Evolutionary conservation across 2,797 vertebrate species (phyloP).

Genomic region (Rachycentron canadum): DNA sequence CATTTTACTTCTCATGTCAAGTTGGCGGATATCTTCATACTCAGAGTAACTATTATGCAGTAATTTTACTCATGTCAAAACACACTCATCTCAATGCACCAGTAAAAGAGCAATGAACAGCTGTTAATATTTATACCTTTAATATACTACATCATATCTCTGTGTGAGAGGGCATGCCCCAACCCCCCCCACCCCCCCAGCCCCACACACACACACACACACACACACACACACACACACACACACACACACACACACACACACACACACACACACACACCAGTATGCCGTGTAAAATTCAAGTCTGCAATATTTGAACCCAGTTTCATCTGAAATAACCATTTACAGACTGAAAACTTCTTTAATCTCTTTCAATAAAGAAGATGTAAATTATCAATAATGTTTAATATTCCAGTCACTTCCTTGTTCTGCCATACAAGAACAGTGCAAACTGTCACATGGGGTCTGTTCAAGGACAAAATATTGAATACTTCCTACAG

Average conservation of each 20-base stretch:
- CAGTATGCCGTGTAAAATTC: conserved; percentile 5
- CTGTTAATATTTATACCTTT: conserved; percentile 74
- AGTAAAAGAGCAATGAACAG: conserved; percentile 63
- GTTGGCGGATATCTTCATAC: conserved; percentile 42
- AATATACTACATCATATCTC: conserved; percentile 59
- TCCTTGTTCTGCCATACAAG: conserved; percentile 63
- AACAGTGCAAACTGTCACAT: conserved; percentile 62
- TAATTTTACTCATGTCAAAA: conserved; percentile 66
- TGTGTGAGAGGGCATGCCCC: conserved; percentile 47
- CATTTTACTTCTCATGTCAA: conserved; percentile 53
- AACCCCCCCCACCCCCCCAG: too few relatives aligned
- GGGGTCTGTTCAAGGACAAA: conserved; percentile 84
- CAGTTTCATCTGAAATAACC: conserved; percentile 38
- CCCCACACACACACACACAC: conserved; percentile 13
- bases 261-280: not conserved
- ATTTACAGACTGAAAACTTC: conserved; percentile 46
- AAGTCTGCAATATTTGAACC: conserved; percentile 34
- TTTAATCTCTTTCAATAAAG: conserved; percentile 30
- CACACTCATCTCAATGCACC: conserved; percentile 54
- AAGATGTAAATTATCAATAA: conserved; percentile 58
- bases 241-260: conserved; percentile 10
- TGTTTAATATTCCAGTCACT: conserved; percentile 64
- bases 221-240: conserved; percentile 4
- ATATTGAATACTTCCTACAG: conserved; percentile 64
- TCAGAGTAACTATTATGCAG: conserved; percentile 32